Percentiles rank a stretch among this genome's conserved stretches.
Conservation (phyloP, 2,888 invertebrate genomes). For the Hyposoter dolosus region DNA sequence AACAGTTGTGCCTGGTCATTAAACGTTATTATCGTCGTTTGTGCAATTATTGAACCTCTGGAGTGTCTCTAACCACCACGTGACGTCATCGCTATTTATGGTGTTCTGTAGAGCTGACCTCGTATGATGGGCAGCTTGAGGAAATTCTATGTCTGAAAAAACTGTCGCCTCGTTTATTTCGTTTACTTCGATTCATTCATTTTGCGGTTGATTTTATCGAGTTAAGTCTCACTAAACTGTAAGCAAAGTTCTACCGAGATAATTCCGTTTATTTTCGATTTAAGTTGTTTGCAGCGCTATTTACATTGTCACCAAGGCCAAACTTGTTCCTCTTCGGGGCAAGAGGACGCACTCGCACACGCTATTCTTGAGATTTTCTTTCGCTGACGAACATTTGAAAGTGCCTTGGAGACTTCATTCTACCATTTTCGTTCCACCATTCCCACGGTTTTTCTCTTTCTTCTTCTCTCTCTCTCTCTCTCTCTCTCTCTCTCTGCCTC, state of each 20-base stretch:
- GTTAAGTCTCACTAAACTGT: constrained; percentile 39
- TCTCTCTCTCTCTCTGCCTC: constrained; percentile 50
- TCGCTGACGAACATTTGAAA: constrained; percentile 53
- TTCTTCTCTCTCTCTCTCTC: constrained; percentile 48
- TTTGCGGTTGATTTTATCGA: constrained; percentile 24
- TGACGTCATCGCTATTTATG: neutral
- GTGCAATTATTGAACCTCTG: neutral
- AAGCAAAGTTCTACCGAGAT: constrained; percentile 69
- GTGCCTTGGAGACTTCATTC: constrained; percentile 70
- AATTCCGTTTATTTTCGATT: constrained; percentile 83
- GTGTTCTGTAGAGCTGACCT: neutral
- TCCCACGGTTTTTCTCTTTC: constrained; percentile 45
- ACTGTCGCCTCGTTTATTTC: neutral
- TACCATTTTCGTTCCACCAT: constrained; percentile 61
- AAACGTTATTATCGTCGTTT: neutral
- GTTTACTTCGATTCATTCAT: constrained; percentile 2
- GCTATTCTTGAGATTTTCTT: constrained; percentile 48
- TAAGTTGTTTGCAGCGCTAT: constrained; percentile 81
- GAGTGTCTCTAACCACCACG: neutral
- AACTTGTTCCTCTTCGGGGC: constrained; percentile 28
- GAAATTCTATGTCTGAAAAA: neutral
- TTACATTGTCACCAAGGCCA: constrained; percentile 73
- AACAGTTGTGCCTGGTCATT: neutral
- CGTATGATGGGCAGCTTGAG: neutral
- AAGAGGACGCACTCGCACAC: constrained; percentile 20